phyloP scores from a whole-genome alignment of 2,888 invertebrate species.

The Chorisops tibialis region DNA sequence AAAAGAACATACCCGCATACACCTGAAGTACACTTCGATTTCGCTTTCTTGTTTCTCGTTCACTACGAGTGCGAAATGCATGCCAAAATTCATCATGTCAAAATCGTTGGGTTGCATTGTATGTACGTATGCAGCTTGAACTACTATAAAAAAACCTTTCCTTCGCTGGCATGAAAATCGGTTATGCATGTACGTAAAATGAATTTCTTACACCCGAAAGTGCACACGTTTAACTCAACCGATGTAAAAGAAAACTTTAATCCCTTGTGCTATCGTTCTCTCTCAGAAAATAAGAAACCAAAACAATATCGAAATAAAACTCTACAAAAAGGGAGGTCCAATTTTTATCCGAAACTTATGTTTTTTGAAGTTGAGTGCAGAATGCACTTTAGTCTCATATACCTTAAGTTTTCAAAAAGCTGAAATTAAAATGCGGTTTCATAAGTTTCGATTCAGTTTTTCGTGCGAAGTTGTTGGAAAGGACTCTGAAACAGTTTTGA shows the following conservation, averaged over 20 bases:
- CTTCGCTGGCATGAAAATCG: too few relatives aligned
- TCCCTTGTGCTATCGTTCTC: too few relatives aligned
- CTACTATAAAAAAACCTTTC: too few relatives aligned
- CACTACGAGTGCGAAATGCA: slow-evolving; percentile 9
- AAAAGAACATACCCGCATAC: too few relatives aligned
- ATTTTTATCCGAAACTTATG: background rate
- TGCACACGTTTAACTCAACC: too few relatives aligned
- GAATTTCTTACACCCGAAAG: background rate
- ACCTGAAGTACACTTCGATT: too few relatives aligned
- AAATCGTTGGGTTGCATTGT: slow-evolving; percentile 8
- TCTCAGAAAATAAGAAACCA: too few relatives aligned
- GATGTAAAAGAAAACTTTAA: too few relatives aligned
- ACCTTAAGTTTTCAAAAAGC: slow-evolving; percentile 7
- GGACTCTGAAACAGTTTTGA: background rate
- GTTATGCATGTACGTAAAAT: slow-evolving; percentile 5
- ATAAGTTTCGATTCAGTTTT: slow-evolving; percentile 1
- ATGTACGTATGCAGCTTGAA: background rate
- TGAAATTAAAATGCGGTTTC: slow-evolving; percentile 17
- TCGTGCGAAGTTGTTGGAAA: background rate
- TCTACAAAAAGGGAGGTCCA: background rate
- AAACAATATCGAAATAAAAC: too few relatives aligned
- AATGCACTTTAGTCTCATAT: background rate
- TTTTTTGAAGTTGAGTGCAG: slow-evolving; percentile 10
- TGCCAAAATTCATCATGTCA: slow-evolving; percentile 14
- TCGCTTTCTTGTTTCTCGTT: background rate